phyloP scores from a whole-genome alignment of 2,797 vertebrate genomes.

The Microhierax caerulescens region DNA sequence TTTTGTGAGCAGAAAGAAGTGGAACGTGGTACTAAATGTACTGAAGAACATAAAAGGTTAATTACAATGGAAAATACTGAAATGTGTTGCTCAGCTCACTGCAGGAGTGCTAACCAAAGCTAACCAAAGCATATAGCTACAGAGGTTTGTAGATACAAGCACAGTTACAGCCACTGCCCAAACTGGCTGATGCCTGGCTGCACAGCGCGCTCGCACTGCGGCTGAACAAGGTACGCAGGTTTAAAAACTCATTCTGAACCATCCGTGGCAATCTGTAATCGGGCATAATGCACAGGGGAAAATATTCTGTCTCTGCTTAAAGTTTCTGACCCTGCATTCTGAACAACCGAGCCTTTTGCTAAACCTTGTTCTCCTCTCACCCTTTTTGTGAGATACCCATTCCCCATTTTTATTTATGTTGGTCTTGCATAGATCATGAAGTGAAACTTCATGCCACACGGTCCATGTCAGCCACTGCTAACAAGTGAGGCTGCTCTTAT shows the following conservation, averaged over 20 bases:
- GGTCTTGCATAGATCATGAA: neutral
- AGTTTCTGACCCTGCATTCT: neutral
- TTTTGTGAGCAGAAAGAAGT: neutral
- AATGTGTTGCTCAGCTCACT: neutral
- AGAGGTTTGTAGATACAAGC: neutral
- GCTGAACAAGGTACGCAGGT: fast-evolving
- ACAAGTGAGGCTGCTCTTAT: neutral
- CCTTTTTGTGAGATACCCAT: neutral
- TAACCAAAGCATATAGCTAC: neutral
- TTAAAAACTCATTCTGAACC: neutral
- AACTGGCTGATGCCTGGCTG: neutral
- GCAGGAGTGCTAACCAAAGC: neutral
- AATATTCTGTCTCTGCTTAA: neutral
- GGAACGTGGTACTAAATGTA: neutral
- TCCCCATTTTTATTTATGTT: neutral
- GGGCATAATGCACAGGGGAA: neutral
- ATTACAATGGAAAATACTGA: neutral
- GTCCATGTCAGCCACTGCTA: neutral
- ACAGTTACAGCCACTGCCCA: fast-evolving
- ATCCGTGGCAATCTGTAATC: neutral
- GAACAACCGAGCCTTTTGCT: neutral
- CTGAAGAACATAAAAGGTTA: neutral
- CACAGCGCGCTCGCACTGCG: fast-evolving
- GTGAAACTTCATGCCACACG: neutral
- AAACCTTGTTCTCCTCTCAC: neutral